These are phyloP conservation scores for Asteroscopus sphinx DNA, from an alignment of 2,888 invertebrate species.

Conservation along the genomic window DNA sequence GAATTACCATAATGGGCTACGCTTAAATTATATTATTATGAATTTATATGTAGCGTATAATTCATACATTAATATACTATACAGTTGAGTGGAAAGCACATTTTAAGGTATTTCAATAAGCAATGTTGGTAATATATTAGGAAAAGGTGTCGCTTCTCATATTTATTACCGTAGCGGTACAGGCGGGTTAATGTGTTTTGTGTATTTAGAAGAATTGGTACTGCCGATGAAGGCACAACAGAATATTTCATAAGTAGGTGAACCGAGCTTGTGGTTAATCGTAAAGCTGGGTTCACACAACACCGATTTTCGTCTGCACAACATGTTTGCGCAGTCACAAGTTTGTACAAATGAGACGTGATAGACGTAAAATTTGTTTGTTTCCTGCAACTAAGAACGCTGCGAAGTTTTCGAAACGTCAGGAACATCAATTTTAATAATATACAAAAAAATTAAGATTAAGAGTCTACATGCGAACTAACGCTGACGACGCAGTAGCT, in stretches of 20 bases:
- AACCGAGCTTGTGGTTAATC: conserved; percentile 31
- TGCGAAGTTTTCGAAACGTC: too few species aligned
- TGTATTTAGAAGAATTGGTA: conserved; percentile 16
- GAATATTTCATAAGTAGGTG: conserved; percentile 18
- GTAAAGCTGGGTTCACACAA: conserved; percentile 25
- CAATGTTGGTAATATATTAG: conserved; percentile 43
- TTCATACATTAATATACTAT: conserved; percentile 51
- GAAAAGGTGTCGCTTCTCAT: conserved; percentile 36
- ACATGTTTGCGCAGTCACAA: too few species aligned
- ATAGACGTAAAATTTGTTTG: too few species aligned
- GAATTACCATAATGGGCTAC: conserved; percentile 55
- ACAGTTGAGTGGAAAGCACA: conserved; percentile 31
- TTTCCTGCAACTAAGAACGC: too few species aligned
- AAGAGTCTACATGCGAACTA: too few species aligned
- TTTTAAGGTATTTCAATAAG: conserved; percentile 49
- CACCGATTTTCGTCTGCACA: too few species aligned
- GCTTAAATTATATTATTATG: conserved; percentile 47
- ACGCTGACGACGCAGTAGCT: too few species aligned
- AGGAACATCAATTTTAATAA: too few species aligned
- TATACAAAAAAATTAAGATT: too few species aligned
- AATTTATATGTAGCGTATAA: conserved; percentile 52
- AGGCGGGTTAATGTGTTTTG: conserved; percentile 32
- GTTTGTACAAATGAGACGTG: too few species aligned
- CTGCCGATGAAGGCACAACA: conserved; percentile 8
- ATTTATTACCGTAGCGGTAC: conserved; percentile 30